Evolutionary conservation across 2,113 vertebrate species (phyloP).

Genomic region (Xiphorhynchus elegans): DNA sequence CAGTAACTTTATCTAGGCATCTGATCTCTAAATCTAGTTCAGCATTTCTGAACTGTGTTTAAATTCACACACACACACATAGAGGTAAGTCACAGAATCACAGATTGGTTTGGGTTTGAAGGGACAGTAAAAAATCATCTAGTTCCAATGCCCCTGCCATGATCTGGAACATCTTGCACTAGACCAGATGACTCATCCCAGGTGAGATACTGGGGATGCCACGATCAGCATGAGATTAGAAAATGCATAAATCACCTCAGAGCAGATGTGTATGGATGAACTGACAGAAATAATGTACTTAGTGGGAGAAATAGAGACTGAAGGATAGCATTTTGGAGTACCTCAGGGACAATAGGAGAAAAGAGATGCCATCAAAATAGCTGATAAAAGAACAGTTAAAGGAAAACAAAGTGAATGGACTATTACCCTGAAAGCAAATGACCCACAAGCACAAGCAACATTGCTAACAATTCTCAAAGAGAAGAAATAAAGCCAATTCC

Average conservation of each 20-base stretch:
- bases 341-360: neutral
- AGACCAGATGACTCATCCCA: fast-evolving
- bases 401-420: neutral
- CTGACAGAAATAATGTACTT: neutral
- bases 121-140: neutral
- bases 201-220: neutral
- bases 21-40: neutral
- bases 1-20: neutral
- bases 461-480: neutral
- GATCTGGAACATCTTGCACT: neutral
- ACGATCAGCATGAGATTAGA: neutral
- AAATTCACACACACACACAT: neutral
- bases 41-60: neutral
- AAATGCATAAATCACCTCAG: neutral
- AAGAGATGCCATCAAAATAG: neutral
- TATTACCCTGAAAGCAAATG: neutral
- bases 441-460: neutral
- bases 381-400: neutral
- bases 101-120: neutral
- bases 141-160: neutral
- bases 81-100: neutral
- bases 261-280: neutral
- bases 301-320: neutral
- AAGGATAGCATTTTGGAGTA: neutral
- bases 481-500: neutral